A percentile compares a stretch with the other conserved stretches of the same genome.
phyloP scores from a whole-genome alignment of 2,113 vertebrate genomes.

The Neodontobutis hainanensis region DNA sequence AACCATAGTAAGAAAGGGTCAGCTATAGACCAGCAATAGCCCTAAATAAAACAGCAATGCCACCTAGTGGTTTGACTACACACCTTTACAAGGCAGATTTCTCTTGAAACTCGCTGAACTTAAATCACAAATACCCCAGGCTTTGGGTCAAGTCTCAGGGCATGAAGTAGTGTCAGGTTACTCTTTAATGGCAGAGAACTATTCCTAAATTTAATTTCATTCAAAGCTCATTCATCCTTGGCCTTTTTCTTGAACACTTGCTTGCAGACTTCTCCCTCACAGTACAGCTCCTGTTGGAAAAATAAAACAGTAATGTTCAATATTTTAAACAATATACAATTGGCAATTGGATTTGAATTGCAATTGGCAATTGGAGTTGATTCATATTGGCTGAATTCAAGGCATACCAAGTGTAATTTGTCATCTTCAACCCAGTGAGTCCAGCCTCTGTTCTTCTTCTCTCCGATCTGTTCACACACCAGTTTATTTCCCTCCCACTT shows the following conservation, averaged over 20 bases:
- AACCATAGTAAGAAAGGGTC: constrained; percentile 2
- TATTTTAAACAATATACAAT: not conserved
- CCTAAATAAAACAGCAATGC: constrained; percentile 31
- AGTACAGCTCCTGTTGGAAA: constrained; percentile 83
- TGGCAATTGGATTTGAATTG: no score
- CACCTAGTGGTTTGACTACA: constrained; percentile 44
- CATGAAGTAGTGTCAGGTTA: not conserved
- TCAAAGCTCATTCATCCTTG: constrained; percentile 41
- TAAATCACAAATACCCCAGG: constrained; percentile 1
- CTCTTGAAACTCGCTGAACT: not conserved
- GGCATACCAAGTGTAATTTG: constrained; percentile 85
- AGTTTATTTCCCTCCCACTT: constrained; percentile 85
- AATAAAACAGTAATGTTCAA: not conserved
- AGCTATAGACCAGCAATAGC: not conserved
- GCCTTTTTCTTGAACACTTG: constrained; percentile 84
- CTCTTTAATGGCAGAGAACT: not conserved
- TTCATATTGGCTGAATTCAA: not conserved
- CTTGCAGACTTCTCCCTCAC: constrained; percentile 86
- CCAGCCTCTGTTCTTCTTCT: constrained; percentile 90
- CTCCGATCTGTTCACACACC: constrained; percentile 85
- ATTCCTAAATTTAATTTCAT: not conserved
- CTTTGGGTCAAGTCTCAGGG: constrained; percentile 3
- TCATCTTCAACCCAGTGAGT: constrained; percentile 89
- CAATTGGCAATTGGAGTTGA: no score
- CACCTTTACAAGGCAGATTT: not conserved